Base-by-base conservation (phyloP, 2,888 invertebrate species). In the Drosophila fulvimacula region DNA sequence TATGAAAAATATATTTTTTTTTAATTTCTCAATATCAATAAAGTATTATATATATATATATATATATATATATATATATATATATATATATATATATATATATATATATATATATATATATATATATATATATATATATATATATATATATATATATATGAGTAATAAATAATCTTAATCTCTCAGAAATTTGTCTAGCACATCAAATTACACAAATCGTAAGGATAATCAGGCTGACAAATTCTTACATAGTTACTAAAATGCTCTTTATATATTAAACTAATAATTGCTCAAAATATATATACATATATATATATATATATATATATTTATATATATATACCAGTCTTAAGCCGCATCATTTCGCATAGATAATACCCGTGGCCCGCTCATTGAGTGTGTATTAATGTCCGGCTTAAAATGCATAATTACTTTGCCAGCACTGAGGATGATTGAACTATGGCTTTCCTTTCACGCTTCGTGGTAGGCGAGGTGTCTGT, bases 401-500 rank as follows among this genome's bases (percentile, higher is more conserved):
- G 34, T 46, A 17, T 34, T 36, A 19, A 17, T 15, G 57, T 27
- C 36, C 19, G 27, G n/a, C 21, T 27, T 34, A 38, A 51, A 39
- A 27, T 19, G 13, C n/a, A 24, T 48, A 34, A 41, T 41, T 55
- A 67, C 11, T 41, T 5, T 21, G 17, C 11, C 13, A n/a, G 24
- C n/a, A 13, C 17, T 32, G 36, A 10, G 10, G 5, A 38, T 51
- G 24, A 67, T 51, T 32, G 36, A 38, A 44, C 27, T 13, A 46
- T 58, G 38, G 30, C 21, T 56, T 49, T 46, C 17, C 32, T n/a
- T 24, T 24, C 21, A 53, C 38, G 44, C 48, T 48, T 24, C 2
- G 5, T 6, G 7, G 38, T 15, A 39, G 59, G 13, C 1, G 24
- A 30, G n/a, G 19, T 55, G 55, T 30, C 52, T 17, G 36, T 3